Percentiles rank a stretch among this genome's conserved stretches.
phyloP scores from a whole-genome alignment of 2,113 vertebrate species.

The Chionis minor region DNA sequence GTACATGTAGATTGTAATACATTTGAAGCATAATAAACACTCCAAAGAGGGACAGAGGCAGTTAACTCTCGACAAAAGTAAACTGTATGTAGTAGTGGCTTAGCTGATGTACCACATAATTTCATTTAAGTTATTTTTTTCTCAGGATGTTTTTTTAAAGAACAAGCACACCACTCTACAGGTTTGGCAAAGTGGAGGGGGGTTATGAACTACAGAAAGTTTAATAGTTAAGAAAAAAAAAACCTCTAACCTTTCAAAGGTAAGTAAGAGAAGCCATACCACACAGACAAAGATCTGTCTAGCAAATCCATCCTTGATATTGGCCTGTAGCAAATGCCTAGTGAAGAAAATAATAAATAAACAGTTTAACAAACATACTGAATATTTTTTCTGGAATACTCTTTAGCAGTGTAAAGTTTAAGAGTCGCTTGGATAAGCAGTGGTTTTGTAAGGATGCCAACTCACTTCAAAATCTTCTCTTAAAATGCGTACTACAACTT shows the following conservation, averaged over 20 bases:
- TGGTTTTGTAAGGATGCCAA: background rate
- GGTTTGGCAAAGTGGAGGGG: background rate
- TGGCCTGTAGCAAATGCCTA: background rate
- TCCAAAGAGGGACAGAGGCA: background rate
- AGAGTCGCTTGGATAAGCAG: background rate
- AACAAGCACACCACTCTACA: background rate
- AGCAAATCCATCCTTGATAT: background rate
- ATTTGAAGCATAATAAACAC: background rate
- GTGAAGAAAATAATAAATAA: background rate
- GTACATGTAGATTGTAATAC: background rate
- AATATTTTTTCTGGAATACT: background rate
- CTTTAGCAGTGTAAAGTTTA: background rate
- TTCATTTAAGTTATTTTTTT: background rate
- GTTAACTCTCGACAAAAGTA: background rate
- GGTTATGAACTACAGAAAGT: background rate
- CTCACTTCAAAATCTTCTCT: background rate
- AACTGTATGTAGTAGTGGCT: background rate
- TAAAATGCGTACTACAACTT: background rate
- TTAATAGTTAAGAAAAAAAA: background rate
- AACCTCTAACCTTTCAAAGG: fast-evolving
- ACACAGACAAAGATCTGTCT: background rate
- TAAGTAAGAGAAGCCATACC: background rate
- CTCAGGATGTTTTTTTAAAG: background rate
- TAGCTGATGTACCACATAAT: background rate
- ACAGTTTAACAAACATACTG: background rate